These are phyloP conservation scores for Hofmannophila pseudospretella DNA, from an alignment of 2,888 invertebrate genomes.

Conservation along the genomic window DNA sequence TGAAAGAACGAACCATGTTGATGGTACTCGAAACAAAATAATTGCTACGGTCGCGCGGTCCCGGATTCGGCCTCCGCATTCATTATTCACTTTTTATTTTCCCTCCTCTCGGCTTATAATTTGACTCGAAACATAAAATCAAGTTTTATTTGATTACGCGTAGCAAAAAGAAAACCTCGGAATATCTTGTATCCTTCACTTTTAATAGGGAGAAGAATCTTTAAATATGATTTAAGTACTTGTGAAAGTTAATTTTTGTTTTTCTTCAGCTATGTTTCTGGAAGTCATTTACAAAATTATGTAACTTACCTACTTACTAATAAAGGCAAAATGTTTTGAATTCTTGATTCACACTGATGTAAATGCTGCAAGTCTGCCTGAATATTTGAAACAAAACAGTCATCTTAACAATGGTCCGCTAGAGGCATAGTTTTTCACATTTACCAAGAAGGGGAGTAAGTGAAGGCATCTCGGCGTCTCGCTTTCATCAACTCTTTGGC, in stretches of 20 bases:
- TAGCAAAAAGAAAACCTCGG: conserved; percentile 57
- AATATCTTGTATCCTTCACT: conserved; percentile 63
- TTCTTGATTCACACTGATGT: conserved; percentile 5
- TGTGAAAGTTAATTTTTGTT: conserved; percentile 40
- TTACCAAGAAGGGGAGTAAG: conserved; percentile 61
- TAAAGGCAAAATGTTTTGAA: not conserved
- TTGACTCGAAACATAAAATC: conserved; percentile 77
- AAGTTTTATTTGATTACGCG: conserved; percentile 75
- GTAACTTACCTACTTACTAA: not conserved
- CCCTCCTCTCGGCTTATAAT: conserved; percentile 74
- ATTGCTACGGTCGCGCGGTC: conserved; percentile 74
- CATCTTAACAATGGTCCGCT: conserved; percentile 55
- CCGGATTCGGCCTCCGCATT: conserved; percentile 71
- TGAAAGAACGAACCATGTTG: conserved; percentile 75
- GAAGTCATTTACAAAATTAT: conserved; percentile 13
- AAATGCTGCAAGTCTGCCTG: conserved; percentile 30
- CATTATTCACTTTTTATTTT: conserved; percentile 77
- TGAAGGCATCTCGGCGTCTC: conserved; percentile 56
- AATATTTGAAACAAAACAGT: conserved; percentile 55
- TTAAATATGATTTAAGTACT: conserved; percentile 46
- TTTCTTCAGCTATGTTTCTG: conserved; percentile 17
- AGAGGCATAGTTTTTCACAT: conserved; percentile 62
- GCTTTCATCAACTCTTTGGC: conserved; percentile 69
- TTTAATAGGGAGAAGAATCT: conserved; percentile 56
- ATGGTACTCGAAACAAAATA: conserved; percentile 77